These are phyloP conservation scores for Centropus unirufus DNA, from an alignment of 2,113 vertebrate species.

Conservation along the genomic window DNA sequence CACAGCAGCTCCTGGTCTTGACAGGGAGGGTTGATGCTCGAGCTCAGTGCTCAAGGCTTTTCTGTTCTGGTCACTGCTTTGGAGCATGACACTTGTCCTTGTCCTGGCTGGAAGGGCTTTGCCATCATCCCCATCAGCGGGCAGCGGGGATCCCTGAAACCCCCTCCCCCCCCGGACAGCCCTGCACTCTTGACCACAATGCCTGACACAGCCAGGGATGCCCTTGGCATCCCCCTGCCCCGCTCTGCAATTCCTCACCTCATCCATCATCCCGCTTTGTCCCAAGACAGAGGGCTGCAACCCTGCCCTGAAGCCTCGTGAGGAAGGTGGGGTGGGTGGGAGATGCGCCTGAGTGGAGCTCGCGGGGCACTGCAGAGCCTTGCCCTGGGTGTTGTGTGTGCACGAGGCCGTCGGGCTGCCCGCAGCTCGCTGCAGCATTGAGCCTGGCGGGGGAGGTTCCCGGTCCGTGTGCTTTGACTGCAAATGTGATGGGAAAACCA, in stretches of 20 bases:
- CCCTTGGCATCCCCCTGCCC: no score
- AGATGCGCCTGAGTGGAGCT: fast-evolving
- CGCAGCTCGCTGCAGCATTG: neutral
- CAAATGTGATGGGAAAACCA: neutral
- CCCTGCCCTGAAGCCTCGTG: fast-evolving
- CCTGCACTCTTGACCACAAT: no score
- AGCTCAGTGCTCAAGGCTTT: no score
- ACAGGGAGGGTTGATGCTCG: fast-evolving
- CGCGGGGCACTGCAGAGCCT: neutral
- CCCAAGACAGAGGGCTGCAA: neutral
- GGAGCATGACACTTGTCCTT: fast-evolving
- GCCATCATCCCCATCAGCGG: no score
- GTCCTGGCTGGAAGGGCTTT: no score
- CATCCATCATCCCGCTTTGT: no score
- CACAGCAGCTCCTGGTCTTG: fast-evolving
- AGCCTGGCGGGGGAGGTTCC: neutral
- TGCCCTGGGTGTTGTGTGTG: fast-evolving
- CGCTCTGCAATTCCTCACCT: no score
- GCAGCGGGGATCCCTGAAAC: no score
- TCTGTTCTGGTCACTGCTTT: neutral
- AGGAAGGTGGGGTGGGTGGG: neutral
- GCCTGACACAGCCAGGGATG: no score
- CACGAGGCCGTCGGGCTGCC: neutral
- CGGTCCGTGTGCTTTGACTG: neutral
- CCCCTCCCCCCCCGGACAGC: no score